Conservation (phyloP, 2,888 invertebrate species). For the Carcina quercana region DNA sequence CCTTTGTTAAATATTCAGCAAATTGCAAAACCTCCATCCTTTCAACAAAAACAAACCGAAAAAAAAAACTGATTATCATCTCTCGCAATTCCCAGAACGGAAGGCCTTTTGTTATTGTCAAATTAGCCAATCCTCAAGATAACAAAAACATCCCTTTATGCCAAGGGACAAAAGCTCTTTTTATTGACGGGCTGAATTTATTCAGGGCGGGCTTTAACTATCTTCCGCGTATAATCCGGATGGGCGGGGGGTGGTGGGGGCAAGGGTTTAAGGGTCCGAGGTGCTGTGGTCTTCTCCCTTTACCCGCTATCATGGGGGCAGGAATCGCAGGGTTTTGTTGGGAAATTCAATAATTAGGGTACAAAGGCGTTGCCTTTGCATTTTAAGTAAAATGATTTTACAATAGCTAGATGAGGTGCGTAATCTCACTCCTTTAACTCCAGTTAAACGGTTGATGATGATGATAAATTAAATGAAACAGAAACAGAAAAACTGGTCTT, state of each 20-base stretch:
- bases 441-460: no score
- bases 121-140: conserved; percentile 75
- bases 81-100: conserved; percentile 58
- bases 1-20: conserved; percentile 30
- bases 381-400: no score
- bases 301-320: conserved; percentile 27
- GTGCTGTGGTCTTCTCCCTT: conserved; percentile 16
- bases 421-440: no score
- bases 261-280: conserved; percentile 1
- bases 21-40: conserved; percentile 37
- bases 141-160: conserved; percentile 71
- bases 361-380: no score
- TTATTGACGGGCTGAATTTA: conserved; percentile 68
- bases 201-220: conserved; percentile 67
- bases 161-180: conserved; percentile 63
- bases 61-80: conserved; percentile 63
- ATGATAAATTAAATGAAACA: no score
- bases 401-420: no score
- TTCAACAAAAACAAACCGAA: conserved; percentile 27
- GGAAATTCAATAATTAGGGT: no score
- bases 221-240: conserved; percentile 60
- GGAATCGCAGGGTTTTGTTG: conserved; percentile 27
- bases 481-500: no score
- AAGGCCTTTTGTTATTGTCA: conserved; percentile 72
- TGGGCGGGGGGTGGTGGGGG: conserved; percentile 22